Percentiles rank a stretch among this genome's conserved stretches.
These are phyloP conservation scores for Stichopus horrens DNA, from an alignment of 53 echinoderm and acorn worm genomes.

Conservation along the genomic window DNA sequence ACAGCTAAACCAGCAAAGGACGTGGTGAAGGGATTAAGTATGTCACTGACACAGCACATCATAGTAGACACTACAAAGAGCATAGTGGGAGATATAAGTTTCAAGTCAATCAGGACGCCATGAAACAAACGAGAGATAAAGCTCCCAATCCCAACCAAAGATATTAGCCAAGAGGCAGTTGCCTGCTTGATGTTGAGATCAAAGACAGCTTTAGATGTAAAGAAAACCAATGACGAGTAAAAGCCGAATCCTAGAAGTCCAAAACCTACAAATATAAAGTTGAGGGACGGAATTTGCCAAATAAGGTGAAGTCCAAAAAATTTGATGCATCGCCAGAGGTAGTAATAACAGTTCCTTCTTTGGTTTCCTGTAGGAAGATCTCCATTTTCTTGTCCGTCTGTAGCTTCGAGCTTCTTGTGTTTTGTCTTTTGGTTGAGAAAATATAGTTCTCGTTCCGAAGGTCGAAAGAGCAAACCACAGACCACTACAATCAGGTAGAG, in stretches of 20 bases:
- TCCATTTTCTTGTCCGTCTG: background rate
- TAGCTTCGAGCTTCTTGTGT: background rate
- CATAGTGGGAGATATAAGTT: background rate
- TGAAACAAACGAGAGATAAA: conserved; percentile 21
- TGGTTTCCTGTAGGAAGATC: background rate
- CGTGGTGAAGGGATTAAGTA: conserved; percentile 3
- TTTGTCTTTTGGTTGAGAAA: conserved; percentile 24
- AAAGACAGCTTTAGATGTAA: conserved; percentile 45
- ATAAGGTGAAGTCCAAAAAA: conserved; percentile 36
- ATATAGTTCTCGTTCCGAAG: conserved; percentile 34
- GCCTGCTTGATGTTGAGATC: conserved; percentile 34
- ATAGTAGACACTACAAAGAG: conserved; percentile 4
- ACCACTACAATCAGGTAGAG: background rate
- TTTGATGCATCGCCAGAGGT: conserved; percentile 17
- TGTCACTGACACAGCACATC: conserved; percentile 18
- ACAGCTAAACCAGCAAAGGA: conserved; percentile 30
- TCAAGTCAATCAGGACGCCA: conserved; percentile 43
- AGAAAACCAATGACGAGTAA: conserved; percentile 43
- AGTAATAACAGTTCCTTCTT: background rate
- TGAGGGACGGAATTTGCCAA: conserved; percentile 14
- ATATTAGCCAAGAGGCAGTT: conserved; percentile 41
- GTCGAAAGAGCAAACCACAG: conserved; percentile 40
- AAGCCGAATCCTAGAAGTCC: conserved; percentile 35
- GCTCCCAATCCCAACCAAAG: conserved; percentile 42
- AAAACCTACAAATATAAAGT: conserved; percentile 30